Percentiles rank a stretch among this genome's conserved stretches.
Conservation (phyloP, 2,113 vertebrate genomes). For the Probosciger aterrimus region DNA sequence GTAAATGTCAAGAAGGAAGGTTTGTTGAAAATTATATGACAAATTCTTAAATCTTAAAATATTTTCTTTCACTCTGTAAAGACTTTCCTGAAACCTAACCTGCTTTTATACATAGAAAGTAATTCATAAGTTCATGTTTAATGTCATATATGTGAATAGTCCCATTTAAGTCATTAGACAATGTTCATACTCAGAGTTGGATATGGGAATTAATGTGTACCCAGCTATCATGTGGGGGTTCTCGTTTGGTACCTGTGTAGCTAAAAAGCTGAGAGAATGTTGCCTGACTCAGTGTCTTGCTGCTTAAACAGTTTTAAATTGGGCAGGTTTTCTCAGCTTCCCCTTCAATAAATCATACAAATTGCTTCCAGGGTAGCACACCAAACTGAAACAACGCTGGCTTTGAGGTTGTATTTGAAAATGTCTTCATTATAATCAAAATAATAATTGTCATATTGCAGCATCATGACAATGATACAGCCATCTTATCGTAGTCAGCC, state of each 20-base stretch:
- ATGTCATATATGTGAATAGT: neutral
- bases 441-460: neutral
- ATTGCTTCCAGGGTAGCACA: neutral
- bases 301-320: neutral
- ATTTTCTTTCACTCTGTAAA: neutral
- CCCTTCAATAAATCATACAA: neutral
- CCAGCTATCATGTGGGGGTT: neutral
- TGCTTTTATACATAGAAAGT: neutral
- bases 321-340: neutral
- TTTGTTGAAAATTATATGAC: conserved; percentile 64
- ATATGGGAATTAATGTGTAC: neutral
- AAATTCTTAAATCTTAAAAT: conserved; percentile 42
- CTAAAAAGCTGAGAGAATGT: neutral
- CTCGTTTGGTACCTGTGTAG: neutral
- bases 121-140: neutral
- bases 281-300: neutral
- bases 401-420: neutral
- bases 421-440: neutral
- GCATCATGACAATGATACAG: neutral
- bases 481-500: neutral
- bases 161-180: neutral
- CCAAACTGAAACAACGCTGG: neutral
- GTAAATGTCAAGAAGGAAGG: conserved; percentile 76
- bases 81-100: neutral
- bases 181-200: neutral